Base-by-base conservation (phyloP, 1,140 invertebrate genomes). In the Frieseomelitta varia region DNA sequence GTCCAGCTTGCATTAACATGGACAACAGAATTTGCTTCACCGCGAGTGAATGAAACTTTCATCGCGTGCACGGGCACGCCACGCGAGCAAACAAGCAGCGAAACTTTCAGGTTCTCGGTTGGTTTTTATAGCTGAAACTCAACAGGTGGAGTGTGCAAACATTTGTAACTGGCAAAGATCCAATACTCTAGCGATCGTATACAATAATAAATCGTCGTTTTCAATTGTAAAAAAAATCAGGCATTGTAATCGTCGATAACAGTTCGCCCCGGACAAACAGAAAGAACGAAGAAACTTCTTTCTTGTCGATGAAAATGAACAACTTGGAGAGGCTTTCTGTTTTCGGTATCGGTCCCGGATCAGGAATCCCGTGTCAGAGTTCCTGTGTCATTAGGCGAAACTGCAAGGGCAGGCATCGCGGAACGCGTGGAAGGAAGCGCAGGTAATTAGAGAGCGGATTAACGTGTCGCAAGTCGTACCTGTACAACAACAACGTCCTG, bases 381-480 rank as follows among this genome's bases (percentile, higher is more conserved):
- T 58, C 56, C 27, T 56, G 34, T 34, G 74, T n/a, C 63, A 53
- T 65, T 51, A 24, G 19, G 34, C 8, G 56, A 63, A 55, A 24
- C 39, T 47, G 55, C 56, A 73, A 67, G 75, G 58, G 24, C 83
- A 34, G n/a, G 19, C 39, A 73, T 74, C 53, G 34, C 19, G 58
- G 34, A n/a, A 55, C 51, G 34, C 19, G 73, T 67, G 74, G 72
- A 86, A 84, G 47, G 69, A 89, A 84, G 75, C 72, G 65, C 56
- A 19, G 55, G 24, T 81, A 85, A 90, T 90, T 88, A 85, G 63
- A 75, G 77, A 79, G 67, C 14, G 58, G 85, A 89, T 88, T 81
- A 86, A 89, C 68, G 76, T 81, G 69, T 86, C 79, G 61, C 27
- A 68, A 86, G 79, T 65, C 56, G 55, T 79, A 79, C 15, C 74